phyloP scores from a whole-genome alignment of 2,797 vertebrate genomes.

The Tadarida brasiliensis region DNA sequence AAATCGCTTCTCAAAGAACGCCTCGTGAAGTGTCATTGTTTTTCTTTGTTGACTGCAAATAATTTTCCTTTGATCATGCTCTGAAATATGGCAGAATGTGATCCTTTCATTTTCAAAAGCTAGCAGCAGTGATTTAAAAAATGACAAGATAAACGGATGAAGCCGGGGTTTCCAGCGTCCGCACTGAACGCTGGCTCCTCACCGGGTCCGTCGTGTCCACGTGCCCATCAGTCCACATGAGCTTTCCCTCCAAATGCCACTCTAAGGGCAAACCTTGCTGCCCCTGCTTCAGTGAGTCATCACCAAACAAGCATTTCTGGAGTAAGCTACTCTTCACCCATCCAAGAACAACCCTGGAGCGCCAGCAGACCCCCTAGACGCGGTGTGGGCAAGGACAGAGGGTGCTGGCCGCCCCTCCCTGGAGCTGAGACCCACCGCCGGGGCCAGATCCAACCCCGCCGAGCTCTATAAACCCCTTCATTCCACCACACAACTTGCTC shows the following conservation, averaged over 20 bases:
- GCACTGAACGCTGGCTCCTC: not conserved
- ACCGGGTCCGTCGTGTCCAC: not conserved
- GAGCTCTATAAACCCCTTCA: not conserved
- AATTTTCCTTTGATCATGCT: not conserved
- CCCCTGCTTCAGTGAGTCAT: not conserved
- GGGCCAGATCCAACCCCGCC: not conserved
- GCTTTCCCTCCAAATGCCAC: not conserved
- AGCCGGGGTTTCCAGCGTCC: not conserved
- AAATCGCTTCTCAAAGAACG: not conserved
- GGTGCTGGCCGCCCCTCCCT: fast-evolving
- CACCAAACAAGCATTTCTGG: not conserved
- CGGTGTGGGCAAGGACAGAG: too few relatives aligned
- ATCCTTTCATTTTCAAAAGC: constrained; percentile 5
- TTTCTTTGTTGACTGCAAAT: not conserved
- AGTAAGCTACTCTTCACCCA: not conserved
- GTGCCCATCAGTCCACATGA: not conserved
- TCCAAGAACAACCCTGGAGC: not conserved
- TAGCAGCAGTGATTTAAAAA: not conserved
- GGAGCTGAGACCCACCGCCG: not conserved
- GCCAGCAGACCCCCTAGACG: fast-evolving
- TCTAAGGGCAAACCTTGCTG: not conserved
- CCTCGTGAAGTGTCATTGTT: not conserved
- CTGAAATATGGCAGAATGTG: not conserved
- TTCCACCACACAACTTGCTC: too few relatives aligned
- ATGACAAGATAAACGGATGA: not conserved